phyloP scores from a whole-genome alignment of 2,797 vertebrate genomes.

The Sebastes miniatus region DNA sequence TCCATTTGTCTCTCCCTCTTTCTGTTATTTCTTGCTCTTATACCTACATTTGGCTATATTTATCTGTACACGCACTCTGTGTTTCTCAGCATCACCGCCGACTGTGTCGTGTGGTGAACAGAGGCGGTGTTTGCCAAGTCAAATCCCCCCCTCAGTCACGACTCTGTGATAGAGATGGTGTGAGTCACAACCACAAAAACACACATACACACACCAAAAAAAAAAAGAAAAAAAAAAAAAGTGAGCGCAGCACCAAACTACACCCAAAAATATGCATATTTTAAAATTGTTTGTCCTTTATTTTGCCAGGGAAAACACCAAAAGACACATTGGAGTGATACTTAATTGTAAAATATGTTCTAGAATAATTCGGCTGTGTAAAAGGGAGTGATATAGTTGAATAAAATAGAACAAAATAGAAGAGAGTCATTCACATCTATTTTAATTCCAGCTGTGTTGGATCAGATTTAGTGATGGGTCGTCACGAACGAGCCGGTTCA shows the following conservation, averaged over 20 bases:
- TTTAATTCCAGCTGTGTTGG: slow-evolving; percentile 35
- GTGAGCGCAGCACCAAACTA: not conserved
- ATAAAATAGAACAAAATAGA: not conserved
- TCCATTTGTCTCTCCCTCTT: slow-evolving; percentile 21
- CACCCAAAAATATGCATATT: not conserved
- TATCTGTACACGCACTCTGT: not conserved
- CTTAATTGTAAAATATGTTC: accelerated
- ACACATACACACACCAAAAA: not conserved
- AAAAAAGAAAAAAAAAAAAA: not conserved
- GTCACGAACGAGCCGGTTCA: too few species aligned
- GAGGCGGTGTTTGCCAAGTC: slow-evolving; percentile 36
- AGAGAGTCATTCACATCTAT: not conserved
- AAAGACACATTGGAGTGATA: not conserved
- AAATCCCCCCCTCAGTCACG: slow-evolving; percentile 60
- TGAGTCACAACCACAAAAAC: slow-evolving; percentile 49
- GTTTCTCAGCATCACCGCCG: not conserved
- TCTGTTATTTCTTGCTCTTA: not conserved
- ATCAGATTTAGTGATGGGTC: not conserved
- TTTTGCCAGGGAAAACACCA: not conserved
- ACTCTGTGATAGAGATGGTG: slow-evolving; percentile 50
- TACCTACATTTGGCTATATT: not conserved
- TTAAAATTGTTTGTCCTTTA: not conserved
- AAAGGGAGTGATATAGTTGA: accelerated
- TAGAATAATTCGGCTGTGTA: not conserved
- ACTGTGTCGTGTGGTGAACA: slow-evolving; percentile 11